Conservation (phyloP, 2,797 vertebrate species). For the Buphagus erythrorhynchus region DNA sequence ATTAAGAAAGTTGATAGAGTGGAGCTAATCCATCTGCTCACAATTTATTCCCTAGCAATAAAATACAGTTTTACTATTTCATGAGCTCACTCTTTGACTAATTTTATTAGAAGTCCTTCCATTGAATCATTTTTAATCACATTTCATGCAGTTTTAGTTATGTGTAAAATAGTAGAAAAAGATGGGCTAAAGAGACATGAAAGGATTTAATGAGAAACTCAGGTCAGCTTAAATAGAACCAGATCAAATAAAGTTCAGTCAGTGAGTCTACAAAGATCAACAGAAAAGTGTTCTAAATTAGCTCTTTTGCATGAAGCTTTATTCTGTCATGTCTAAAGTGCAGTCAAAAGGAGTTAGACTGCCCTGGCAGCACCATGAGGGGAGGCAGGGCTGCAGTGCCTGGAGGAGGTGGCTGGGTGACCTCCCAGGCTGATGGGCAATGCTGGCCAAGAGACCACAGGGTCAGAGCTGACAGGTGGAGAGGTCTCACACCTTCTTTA, state of each 20-base stretch:
- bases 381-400: not conserved
- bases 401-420: not conserved
- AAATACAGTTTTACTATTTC: conserved; percentile 49
- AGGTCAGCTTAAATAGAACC: not conserved
- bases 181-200: not conserved
- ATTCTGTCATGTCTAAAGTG: not conserved
- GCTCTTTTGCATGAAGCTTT: not conserved
- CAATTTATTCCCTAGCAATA: conserved; percentile 52
- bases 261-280: not conserved
- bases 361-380: not conserved
- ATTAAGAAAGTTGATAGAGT: conserved; percentile 60
- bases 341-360: not conserved
- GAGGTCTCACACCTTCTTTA: not conserved
- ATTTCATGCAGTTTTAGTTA: not conserved
- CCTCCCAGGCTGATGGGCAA: not conserved
- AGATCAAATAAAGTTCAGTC: not conserved
- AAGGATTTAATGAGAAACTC: not conserved
- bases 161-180: not conserved
- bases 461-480: not conserved
- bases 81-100: conserved; percentile 46
- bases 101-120: conserved; percentile 56
- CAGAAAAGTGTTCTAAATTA: not conserved
- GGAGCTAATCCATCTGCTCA: conserved; percentile 68
- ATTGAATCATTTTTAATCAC: conserved; percentile 36
- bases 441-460: rapidly evolving